Conservation (phyloP, 2,113 vertebrate genomes). For the Setophaga petechia region DNA sequence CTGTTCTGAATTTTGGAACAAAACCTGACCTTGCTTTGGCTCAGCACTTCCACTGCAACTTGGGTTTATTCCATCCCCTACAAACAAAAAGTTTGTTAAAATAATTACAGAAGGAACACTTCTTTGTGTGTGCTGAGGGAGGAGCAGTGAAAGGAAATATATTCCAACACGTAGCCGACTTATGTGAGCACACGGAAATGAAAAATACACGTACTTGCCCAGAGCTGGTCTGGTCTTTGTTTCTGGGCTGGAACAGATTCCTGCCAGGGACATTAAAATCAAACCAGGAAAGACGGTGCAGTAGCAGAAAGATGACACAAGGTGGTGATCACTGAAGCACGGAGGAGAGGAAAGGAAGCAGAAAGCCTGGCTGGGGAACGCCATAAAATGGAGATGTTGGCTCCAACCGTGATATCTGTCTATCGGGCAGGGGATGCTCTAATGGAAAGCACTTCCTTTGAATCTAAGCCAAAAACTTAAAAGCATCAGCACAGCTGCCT, state of each 20-base stretch:
- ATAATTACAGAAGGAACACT: not conserved
- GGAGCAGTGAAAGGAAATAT: not conserved
- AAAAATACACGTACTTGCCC: not conserved
- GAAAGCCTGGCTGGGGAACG: not conserved
- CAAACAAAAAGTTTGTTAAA: conserved; percentile 14
- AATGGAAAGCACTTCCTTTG: conserved; percentile 13
- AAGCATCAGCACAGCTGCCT: conserved; percentile 26
- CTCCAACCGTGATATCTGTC: not conserved
- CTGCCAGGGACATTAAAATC: not conserved
- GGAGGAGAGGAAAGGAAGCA: not conserved
- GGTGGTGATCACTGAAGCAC: conserved; percentile 5
- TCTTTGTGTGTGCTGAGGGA: not conserved
- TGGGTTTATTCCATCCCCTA: not conserved
- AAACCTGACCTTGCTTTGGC: not conserved
- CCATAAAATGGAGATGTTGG: conserved; percentile 28
- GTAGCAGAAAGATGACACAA: not conserved
- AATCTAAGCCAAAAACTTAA: conserved; percentile 32
- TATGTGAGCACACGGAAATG: not conserved
- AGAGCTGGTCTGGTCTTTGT: not conserved
- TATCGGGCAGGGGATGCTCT: not conserved
- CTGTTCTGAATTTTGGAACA: not conserved
- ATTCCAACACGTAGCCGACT: not conserved
- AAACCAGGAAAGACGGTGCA: not conserved
- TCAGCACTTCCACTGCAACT: not conserved
- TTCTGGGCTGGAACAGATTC: not conserved